A percentile compares a stretch with the other conserved stretches of the same genome.
Evolutionary conservation across 2,888 invertebrate genomes (phyloP).

Genomic region (Anthrax anthrax): DNA sequence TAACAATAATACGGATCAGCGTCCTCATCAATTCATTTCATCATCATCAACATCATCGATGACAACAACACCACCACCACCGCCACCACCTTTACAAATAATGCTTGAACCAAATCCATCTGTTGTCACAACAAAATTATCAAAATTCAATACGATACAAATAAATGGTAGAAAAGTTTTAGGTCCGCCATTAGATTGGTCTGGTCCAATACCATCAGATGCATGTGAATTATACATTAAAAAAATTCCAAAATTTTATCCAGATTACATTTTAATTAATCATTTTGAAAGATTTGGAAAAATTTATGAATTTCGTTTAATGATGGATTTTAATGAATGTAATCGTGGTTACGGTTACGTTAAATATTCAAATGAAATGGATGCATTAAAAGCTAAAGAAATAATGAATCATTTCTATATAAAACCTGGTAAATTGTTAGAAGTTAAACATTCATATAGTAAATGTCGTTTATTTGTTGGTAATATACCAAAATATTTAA

Average conservation of each 20-base stretch:
- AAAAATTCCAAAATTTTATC: constrained; percentile 18
- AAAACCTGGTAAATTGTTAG: constrained; percentile 15
- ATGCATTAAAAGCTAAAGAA: constrained; percentile 20
- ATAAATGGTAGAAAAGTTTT: background rate
- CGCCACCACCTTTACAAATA: too few species aligned
- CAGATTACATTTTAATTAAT: constrained; percentile 17
- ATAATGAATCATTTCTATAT: constrained; percentile 20
- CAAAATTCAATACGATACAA: background rate
- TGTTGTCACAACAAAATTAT: too few species aligned
- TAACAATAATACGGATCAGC: too few species aligned
- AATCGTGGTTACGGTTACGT: constrained; percentile 24
- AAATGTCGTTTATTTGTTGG: constrained; percentile 23
- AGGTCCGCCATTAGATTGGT: constrained; percentile 14
- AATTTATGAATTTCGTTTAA: constrained; percentile 23
- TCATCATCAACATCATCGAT: too few species aligned
- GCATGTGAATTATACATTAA: constrained; percentile 22
- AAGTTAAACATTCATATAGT: constrained; percentile 21
- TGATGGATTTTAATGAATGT: constrained; percentile 20
- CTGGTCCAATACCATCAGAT: constrained; percentile 19
- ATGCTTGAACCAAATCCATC: too few species aligned
- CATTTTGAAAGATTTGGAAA: constrained; percentile 21
- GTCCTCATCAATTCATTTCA: too few species aligned
- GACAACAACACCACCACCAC: too few species aligned
- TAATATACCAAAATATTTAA: constrained; percentile 21
- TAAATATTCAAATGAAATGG: constrained; percentile 20